Base-by-base conservation (phyloP, 1,140 invertebrate species). In the Drosophila tristis region DNA sequence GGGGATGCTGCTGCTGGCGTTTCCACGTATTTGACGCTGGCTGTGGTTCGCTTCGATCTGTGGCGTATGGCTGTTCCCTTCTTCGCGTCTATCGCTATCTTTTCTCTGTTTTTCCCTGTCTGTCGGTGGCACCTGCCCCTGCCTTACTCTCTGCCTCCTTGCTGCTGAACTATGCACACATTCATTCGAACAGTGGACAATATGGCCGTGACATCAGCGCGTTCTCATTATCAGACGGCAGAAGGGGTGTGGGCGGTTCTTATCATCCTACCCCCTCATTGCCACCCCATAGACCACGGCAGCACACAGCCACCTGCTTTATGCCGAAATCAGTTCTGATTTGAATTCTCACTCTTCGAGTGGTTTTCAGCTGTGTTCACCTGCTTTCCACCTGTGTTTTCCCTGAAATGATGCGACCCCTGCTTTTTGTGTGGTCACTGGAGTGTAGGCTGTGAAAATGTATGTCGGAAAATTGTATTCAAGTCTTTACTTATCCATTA, bases 281-380 rank as follows among this genome's bases (percentile, higher is more conserved):
- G 13, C 35, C 31, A 20, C 15, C 13, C 15, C 9, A 56, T 39
- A 7, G 31, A 35, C 39, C 64, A 65, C 53, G 54, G 42, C 50
- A 47, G 65, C 56, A 58, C 42, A 29, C 63, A 45, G 9, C 65
- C 57, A 31, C 58, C 35, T 20, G 49, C n/a, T 13, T 31, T 47
- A 62, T 42, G 44, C 60, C 70, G 68, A 82, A 78, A 78, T 82
- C 74, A 75, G 58, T 62, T 58, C 49, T 70, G 61, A 66, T 75
- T 80, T 71, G 55, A 72, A 75, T 79, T 72, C 8, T 2, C n/a
- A 5, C 20, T 31, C 64, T 49, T 70, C 57, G 66, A 48, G 6
- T 29, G 26, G 26, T 7, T 29, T 6, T 5, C 26, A 29, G 0
- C 26, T 29, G 42, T 61, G 48, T 20, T 63, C 49, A 51, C 44